Conservation (phyloP, 1,140 invertebrate species). For the Magallana angulata region DNA sequence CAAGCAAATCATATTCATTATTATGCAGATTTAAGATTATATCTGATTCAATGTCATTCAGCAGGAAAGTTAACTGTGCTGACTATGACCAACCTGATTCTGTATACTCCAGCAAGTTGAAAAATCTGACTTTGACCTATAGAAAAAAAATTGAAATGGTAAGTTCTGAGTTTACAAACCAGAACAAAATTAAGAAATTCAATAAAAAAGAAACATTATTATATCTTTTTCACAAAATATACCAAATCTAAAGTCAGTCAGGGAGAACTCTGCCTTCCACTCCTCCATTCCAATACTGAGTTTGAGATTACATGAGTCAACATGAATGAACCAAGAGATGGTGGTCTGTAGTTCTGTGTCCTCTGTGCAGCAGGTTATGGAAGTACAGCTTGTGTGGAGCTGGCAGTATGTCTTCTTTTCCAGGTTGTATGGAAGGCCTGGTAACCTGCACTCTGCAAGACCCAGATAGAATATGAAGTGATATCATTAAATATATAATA, state of each 20-base stretch:
- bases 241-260: conserved; percentile 42
- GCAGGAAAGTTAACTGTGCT: too few relatives aligned
- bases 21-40: too few relatives aligned
- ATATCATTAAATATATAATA: too few relatives aligned
- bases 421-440: conserved; percentile 32
- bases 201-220: too few relatives aligned
- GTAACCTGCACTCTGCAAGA: conserved; percentile 1
- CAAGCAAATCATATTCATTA: too few relatives aligned
- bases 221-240: background rate
- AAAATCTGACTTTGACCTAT: background rate
- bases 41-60: too few relatives aligned
- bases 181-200: too few relatives aligned
- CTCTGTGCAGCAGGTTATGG: conserved; percentile 50
- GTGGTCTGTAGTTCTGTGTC: conserved; percentile 35
- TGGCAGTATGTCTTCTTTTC: conserved; percentile 40
- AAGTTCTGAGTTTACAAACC: too few relatives aligned
- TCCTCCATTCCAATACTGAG: conserved; percentile 52
- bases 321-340: conserved; percentile 34
- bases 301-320: conserved; percentile 41
- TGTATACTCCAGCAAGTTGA: background rate
- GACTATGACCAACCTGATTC: background rate
- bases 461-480: too few relatives aligned
- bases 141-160: too few relatives aligned
- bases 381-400: conserved; percentile 48
- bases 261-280: conserved; percentile 41